phyloP scores from a whole-genome alignment of 2,797 vertebrate genomes.

The Tragopan temminckii region DNA sequence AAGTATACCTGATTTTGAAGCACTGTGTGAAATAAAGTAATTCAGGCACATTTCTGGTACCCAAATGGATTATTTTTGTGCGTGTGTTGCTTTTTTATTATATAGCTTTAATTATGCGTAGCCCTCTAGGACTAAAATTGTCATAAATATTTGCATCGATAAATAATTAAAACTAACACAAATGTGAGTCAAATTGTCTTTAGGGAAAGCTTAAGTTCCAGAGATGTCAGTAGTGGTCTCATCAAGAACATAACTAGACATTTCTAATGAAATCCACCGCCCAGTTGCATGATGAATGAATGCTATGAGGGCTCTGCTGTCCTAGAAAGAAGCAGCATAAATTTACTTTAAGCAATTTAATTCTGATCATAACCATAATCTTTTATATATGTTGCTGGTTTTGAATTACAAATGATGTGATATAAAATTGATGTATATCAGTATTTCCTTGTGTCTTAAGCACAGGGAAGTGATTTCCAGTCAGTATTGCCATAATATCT shows the following conservation, averaged over 20 bases:
- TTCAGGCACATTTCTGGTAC: neutral
- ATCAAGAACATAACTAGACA: neutral
- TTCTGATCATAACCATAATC: slow-evolving; percentile 30
- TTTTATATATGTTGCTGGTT: neutral
- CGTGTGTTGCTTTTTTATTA: neutral
- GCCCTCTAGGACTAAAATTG: neutral
- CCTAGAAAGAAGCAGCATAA: neutral
- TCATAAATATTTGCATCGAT: slow-evolving; percentile 59
- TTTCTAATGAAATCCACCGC: slow-evolving; percentile 30
- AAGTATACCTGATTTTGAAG: neutral
- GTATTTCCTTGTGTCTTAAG: neutral
- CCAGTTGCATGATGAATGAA: neutral
- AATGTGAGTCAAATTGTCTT: slow-evolving; percentile 30
- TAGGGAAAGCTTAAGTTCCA: slow-evolving; percentile 26
- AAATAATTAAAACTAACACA: slow-evolving; percentile 59
- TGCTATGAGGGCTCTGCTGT: neutral
- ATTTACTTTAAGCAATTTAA: slow-evolving; percentile 34
- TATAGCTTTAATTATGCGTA: slow-evolving; percentile 22
- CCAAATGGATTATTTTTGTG: neutral
- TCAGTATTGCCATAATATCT: neutral
- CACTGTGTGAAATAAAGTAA: neutral
- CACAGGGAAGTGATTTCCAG: neutral
- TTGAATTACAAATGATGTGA: neutral
- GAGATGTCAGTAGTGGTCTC: slow-evolving; percentile 18
- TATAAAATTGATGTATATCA: neutral